phyloP scores from a whole-genome alignment of 2,113 vertebrate genomes.

The Junco hyemalis region DNA sequence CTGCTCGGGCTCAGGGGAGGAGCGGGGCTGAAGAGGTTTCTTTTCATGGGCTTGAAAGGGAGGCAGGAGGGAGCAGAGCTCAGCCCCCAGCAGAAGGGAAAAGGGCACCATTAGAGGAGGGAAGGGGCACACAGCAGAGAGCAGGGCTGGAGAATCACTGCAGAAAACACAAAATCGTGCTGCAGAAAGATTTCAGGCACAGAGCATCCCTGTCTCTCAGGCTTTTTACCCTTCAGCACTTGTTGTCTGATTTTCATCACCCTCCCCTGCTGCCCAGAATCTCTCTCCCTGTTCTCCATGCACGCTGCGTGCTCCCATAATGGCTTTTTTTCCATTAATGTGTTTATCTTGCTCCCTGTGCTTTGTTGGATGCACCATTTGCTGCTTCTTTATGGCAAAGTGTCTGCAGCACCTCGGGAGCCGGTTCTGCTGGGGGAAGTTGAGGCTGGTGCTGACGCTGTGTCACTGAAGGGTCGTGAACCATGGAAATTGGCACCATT shows the following conservation, averaged over 20 bases:
- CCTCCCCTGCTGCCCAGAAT: not conserved
- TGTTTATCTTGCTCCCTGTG: not conserved
- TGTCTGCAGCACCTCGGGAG: not conserved
- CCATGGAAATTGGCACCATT: not conserved
- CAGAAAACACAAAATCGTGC: rapidly evolving
- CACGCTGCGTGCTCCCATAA: not conserved
- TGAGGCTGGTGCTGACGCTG: not conserved
- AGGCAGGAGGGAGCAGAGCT: not conserved
- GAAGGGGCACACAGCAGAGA: not conserved
- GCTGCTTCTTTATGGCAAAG: not conserved
- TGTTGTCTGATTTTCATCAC: not conserved
- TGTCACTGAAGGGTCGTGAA: not conserved
- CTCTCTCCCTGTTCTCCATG: not conserved
- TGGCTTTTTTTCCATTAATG: not conserved
- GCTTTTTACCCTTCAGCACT: not conserved
- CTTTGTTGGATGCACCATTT: not conserved
- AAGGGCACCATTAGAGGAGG: not conserved
- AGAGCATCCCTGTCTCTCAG: not conserved
- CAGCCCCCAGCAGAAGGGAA: rapidly evolving
- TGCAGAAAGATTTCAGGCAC: not conserved
- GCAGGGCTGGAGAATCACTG: not conserved
- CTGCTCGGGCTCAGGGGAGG: not conserved
- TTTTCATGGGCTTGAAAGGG: not conserved
- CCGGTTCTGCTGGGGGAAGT: not conserved
- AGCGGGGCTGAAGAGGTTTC: not conserved